phyloP scores from a whole-genome alignment of 2,113 vertebrate species.

The Platichthys flesus region DNA sequence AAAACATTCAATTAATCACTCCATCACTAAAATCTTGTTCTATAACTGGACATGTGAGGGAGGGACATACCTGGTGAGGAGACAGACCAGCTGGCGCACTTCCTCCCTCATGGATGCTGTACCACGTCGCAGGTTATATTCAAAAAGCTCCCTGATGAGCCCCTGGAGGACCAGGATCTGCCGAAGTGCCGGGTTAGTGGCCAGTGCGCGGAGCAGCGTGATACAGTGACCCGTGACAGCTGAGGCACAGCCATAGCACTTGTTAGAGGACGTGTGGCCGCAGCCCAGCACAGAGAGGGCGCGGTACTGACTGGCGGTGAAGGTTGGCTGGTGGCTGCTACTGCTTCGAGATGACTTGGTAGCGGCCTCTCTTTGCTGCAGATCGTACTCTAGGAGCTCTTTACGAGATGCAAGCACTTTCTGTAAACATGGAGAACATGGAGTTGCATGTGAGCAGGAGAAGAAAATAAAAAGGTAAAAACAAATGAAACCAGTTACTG shows the following conservation, averaged over 20 bases:
- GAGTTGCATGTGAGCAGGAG: not conserved
- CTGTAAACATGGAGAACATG: conserved; percentile 71
- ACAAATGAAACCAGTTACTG: not conserved
- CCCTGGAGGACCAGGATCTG: conserved; percentile 98
- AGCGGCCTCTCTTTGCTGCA: conserved; percentile 96
- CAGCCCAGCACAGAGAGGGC: conserved; percentile 94
- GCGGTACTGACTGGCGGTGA: conserved; percentile 97
- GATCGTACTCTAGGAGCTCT: conserved; percentile 95
- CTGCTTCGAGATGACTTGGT: conserved; percentile 91
- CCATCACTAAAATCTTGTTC: not conserved
- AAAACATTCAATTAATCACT: not conserved
- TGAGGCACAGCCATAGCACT: conserved; percentile 97
- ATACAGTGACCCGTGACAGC: conserved; percentile 98
- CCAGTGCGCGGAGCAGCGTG: conserved; percentile 93
- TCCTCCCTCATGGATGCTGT: conserved; percentile 94
- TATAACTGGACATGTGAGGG: not conserved
- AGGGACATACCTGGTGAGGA: conserved; percentile 91
- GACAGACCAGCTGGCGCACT: conserved; percentile 96
- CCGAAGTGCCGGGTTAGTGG: conserved; percentile 93
- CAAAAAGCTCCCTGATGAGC: conserved; percentile 96
- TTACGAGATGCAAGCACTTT: conserved; percentile 99
- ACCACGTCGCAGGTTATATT: conserved; percentile 94
- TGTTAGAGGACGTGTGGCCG: conserved; percentile 95
- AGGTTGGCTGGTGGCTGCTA: conserved; percentile 90
- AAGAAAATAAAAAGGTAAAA: not conserved